A percentile compares a stretch with the other conserved stretches of the same genome.
Conservation (phyloP, 2,797 vertebrate genomes). For the Sebastes minor region DNA sequence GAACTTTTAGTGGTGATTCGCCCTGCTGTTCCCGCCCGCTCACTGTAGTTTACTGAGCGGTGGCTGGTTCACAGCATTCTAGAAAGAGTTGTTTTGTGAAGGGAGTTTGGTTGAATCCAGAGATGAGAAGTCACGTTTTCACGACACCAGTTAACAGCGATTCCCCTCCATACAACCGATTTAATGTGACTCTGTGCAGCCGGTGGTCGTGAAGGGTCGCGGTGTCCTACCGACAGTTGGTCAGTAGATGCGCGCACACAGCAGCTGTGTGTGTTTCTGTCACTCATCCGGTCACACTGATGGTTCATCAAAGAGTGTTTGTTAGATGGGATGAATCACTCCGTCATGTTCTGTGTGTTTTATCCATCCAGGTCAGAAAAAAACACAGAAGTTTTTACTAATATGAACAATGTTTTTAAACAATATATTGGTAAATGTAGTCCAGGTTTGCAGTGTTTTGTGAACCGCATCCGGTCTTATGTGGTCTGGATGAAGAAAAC, state of each 20-base stretch:
- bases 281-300: background rate
- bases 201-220: background rate
- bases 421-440: too few species aligned
- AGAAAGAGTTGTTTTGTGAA: background rate
- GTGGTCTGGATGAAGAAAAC: background rate
- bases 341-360: background rate
- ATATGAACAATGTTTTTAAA: too few species aligned
- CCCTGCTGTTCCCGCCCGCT: conserved; percentile 8
- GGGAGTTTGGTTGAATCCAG: background rate
- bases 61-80: too few species aligned
- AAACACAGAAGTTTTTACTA: background rate
- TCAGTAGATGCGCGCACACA: background rate
- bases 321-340: background rate
- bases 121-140: background rate
- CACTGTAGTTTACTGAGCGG: background rate
- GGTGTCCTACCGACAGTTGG: background rate
- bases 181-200: background rate
- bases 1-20: background rate
- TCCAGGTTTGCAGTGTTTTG: background rate
- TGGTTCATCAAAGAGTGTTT: background rate
- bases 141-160: too few species aligned
- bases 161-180: background rate
- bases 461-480: background rate
- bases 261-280: background rate
- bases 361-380: background rate